Percentiles rank a stretch among this genome's conserved stretches.
Evolutionary conservation across 2,888 invertebrate species (phyloP).

Genomic region (Hemithea aestivaria): DNA sequence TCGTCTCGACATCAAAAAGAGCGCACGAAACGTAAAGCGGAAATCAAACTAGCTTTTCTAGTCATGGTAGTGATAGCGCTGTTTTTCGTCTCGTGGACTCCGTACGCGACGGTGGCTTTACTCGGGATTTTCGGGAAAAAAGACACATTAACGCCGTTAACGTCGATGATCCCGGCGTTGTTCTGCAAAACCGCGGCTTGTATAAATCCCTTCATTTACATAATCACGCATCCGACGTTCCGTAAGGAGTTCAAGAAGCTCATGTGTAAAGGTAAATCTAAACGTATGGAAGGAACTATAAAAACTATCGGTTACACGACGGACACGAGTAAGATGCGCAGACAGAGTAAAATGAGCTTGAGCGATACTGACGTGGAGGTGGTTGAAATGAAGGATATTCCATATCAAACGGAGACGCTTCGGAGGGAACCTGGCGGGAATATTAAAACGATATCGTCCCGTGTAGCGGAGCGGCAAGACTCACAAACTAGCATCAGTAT

Average conservation of each 20-base stretch:
- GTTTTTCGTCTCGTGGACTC: slow-evolving; percentile 91
- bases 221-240: slow-evolving; percentile 88
- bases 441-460: slow-evolving; percentile 56
- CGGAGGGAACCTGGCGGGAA: slow-evolving; percentile 27
- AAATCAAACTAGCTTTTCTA: slow-evolving; percentile 83
- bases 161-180: slow-evolving; percentile 87
- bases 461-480: slow-evolving; percentile 49
- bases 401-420: slow-evolving; percentile 44
- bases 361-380: slow-evolving; percentile 75
- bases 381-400: slow-evolving; percentile 75
- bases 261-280: slow-evolving; percentile 59
- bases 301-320: slow-evolving; percentile 56
- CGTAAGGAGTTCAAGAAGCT: slow-evolving; percentile 79
- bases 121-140: slow-evolving; percentile 84
- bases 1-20: slow-evolving; percentile 79
- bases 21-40: slow-evolving; percentile 83
- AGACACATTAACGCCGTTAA: slow-evolving; percentile 82
- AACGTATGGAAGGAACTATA: slow-evolving; percentile 57
- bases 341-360: slow-evolving; percentile 56
- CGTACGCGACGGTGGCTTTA: slow-evolving; percentile 87
- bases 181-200: slow-evolving; percentile 91
- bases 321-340: slow-evolving; percentile 48
- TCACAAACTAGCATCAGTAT: slow-evolving; percentile 59
- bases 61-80: slow-evolving; percentile 84
- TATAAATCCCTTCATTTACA: slow-evolving; percentile 89